phyloP scores from a whole-genome alignment of 30 jellyfish, hydroid and myxozoan genomes.

The Clytia hemisphaerica region DNA sequence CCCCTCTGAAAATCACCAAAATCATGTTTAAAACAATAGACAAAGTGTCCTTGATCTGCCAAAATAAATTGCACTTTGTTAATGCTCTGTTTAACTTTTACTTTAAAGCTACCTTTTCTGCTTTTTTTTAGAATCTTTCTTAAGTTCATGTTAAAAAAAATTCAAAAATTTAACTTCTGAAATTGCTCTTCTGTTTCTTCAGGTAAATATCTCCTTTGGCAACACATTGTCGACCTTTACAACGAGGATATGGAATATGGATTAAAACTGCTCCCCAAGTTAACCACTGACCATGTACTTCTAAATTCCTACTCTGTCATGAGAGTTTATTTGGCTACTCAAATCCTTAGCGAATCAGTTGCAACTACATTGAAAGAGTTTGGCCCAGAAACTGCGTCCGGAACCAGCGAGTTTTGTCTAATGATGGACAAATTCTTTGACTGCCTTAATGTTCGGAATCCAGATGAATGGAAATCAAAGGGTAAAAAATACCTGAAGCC shows the following conservation, averaged over 20 bases:
- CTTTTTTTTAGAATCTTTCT: too few relatives aligned
- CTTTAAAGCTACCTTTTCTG: too few relatives aligned
- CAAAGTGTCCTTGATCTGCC: too few relatives aligned
- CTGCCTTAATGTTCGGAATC: slow-evolving; percentile 45
- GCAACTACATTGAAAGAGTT: slow-evolving; percentile 17
- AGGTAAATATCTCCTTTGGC: slow-evolving; percentile 23
- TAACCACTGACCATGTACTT: slow-evolving; percentile 29
- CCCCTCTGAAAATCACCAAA: too few relatives aligned
- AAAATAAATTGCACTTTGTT: too few relatives aligned
- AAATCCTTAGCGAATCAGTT: slow-evolving; percentile 38
- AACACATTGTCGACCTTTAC: slow-evolving; percentile 6
- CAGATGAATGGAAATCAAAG: slow-evolving; percentile 20
- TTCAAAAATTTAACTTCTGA: too few relatives aligned
- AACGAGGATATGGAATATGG: slow-evolving; percentile 16
- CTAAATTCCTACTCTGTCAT: slow-evolving; percentile 26
- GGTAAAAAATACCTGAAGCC: slow-evolving; percentile 49
- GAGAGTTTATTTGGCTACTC: slow-evolving; percentile 51
- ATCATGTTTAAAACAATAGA: too few relatives aligned
- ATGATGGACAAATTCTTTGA: slow-evolving; percentile 50
- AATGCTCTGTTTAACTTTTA: too few relatives aligned
- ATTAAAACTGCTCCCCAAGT: slow-evolving; percentile 30
- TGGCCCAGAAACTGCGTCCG: slow-evolving; percentile 43
- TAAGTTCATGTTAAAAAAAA: too few relatives aligned
- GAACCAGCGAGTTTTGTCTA: slow-evolving; percentile 35
- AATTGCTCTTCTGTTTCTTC: too few relatives aligned